Percentiles rank a stretch among this genome's conserved stretches.
Evolutionary conservation across 2,888 invertebrate species (phyloP).

Genomic region (Chydorus sphaericus): DNA sequence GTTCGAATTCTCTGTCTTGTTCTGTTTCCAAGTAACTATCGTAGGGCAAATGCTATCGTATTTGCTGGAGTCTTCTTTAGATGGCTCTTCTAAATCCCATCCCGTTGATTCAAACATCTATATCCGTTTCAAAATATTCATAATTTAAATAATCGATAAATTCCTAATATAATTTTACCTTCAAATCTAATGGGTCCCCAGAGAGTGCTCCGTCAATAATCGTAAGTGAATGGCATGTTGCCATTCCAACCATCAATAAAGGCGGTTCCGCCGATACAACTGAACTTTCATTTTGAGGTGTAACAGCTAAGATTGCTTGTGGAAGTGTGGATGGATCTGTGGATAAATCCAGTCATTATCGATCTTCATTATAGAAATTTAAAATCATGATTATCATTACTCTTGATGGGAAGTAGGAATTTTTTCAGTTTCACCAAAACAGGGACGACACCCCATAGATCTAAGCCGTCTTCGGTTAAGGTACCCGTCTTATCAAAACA

Average conservation of each 20-base stretch:
- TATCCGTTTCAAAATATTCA: background rate
- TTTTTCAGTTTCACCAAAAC: conserved; percentile 31
- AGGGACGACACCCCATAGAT: conserved; percentile 84
- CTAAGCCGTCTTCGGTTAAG: conserved; percentile 86
- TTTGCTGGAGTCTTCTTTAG: conserved; percentile 64
- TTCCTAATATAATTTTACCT: conserved; percentile 32
- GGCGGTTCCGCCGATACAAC: conserved; percentile 13
- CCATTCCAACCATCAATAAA: conserved; percentile 57
- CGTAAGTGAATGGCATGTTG: conserved; percentile 83
- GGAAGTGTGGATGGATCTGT: background rate
- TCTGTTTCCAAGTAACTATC: conserved; percentile 40
- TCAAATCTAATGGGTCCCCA: conserved; percentile 90
- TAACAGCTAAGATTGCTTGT: background rate
- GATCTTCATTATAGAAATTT: background rate
- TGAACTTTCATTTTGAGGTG: background rate
- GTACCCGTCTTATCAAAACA: conserved; percentile 96
- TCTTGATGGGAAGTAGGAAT: conserved; percentile 33
- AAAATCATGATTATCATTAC: background rate
- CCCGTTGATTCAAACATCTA: conserved; percentile 87
- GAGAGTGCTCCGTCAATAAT: conserved; percentile 70
- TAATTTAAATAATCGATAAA: background rate
- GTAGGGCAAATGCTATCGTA: conserved; percentile 80
- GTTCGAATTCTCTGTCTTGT: no score
- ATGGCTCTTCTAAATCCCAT: conserved; percentile 78
- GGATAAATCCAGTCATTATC: background rate